Evolutionary conservation across 2,113 vertebrate genomes (phyloP).

Genomic region (Anguilla rostrata): DNA sequence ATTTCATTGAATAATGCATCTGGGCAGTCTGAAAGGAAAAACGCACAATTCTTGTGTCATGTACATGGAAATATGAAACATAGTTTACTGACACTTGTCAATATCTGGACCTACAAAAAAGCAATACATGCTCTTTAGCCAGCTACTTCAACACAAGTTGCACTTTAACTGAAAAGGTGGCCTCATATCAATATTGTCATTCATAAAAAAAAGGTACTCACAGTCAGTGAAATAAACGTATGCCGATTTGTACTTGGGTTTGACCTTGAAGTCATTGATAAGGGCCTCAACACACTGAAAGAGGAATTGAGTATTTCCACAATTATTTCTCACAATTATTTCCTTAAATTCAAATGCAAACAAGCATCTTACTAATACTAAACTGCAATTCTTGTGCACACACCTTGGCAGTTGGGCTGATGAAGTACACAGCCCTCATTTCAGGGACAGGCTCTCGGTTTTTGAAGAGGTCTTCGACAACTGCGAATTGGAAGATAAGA

Average conservation of each 20-base stretch:
- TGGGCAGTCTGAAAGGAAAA: conserved; percentile 76
- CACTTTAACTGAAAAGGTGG: neutral
- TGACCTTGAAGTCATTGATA: conserved; percentile 84
- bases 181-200: neutral
- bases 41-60: neutral
- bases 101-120: neutral
- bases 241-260: conserved; percentile 89
- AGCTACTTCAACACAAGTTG: neutral
- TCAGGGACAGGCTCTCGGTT: conserved; percentile 87
- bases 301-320: neutral
- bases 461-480: conserved; percentile 92
- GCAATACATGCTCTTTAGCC: neutral
- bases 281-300: conserved; percentile 86
- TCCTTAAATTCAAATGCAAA: neutral
- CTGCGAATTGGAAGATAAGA: conserved; percentile 57
- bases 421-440: conserved; percentile 95
- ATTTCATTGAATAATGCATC: conserved; percentile 89
- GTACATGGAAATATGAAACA: neutral
- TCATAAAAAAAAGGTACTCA: conserved; percentile 69
- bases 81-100: neutral
- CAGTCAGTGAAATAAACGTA: conserved; percentile 97
- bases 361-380: neutral
- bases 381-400: conserved; percentile 33
- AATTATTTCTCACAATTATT: too few relatives aligned
- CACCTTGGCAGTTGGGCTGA: conserved; percentile 86